These are phyloP conservation scores for Agonum fuliginosum DNA, from an alignment of 2,888 invertebrate species.

Conservation along the genomic window DNA sequence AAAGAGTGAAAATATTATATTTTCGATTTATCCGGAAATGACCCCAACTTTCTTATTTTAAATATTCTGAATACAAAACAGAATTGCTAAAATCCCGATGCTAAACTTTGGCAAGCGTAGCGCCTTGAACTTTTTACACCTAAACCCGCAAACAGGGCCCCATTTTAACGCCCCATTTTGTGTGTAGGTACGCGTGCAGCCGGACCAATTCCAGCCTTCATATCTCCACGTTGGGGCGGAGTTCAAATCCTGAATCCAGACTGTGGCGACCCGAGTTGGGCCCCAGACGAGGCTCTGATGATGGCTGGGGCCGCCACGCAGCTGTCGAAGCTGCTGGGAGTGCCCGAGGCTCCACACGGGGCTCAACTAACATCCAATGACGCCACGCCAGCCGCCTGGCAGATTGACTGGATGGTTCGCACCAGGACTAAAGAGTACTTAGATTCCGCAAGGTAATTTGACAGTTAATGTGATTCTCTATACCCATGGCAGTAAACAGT, in stretches of 20 bases:
- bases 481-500: too few relatives aligned
- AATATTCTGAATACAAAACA: too few relatives aligned
- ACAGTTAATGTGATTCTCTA: too few relatives aligned
- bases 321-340: slow-evolving; percentile 83
- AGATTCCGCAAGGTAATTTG: slow-evolving; percentile 75
- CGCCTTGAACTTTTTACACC: too few relatives aligned
- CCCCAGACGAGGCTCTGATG: slow-evolving; percentile 77
- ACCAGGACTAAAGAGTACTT: slow-evolving; percentile 83
- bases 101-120: too few relatives aligned
- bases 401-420: slow-evolving; percentile 82
- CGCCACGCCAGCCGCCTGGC: slow-evolving; percentile 78
- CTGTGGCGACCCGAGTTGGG: background rate
- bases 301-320: slow-evolving; percentile 88
- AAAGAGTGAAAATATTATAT: too few relatives aligned
- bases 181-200: slow-evolving; percentile 28
- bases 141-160: too few relatives aligned
- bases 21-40: too few relatives aligned
- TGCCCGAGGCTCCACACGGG: slow-evolving; percentile 76
- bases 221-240: slow-evolving; percentile 94
- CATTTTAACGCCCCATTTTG: too few relatives aligned
- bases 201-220: slow-evolving; percentile 78
- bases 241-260: slow-evolving; percentile 85
- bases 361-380: slow-evolving; percentile 68
- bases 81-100: too few relatives aligned
- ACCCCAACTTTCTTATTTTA: too few relatives aligned